Conservation (phyloP, 1,140 invertebrate genomes). For the Globodera ellingtonae region DNA sequence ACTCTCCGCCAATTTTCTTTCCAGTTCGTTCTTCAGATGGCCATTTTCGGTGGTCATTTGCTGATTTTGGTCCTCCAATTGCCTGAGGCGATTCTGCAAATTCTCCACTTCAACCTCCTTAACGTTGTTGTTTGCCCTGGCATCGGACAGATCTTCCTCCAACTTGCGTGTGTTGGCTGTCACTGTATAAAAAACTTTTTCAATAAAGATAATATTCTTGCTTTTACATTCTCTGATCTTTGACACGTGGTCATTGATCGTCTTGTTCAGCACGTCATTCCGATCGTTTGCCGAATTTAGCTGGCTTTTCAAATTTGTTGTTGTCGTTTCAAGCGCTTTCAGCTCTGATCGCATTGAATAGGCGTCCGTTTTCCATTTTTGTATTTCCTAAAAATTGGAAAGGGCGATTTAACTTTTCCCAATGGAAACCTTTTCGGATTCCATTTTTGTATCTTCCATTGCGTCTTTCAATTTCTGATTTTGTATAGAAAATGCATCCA, state of each 20-base stretch:
- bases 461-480: constrained; percentile 64
- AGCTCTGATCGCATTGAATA: constrained; percentile 59
- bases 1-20: constrained; percentile 52
- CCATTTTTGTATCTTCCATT: constrained; percentile 58
- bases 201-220: not conserved
- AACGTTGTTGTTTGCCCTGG: constrained; percentile 33
- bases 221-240: constrained; percentile 61
- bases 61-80: constrained; percentile 55
- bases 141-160: constrained; percentile 60
- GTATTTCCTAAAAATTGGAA: constrained; percentile 49
- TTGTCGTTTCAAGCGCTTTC: constrained; percentile 60
- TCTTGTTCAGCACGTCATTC: constrained; percentile 60
- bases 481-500: constrained; percentile 42
- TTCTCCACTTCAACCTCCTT: constrained; percentile 60
- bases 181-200: constrained; percentile 42
- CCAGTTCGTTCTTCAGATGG: constrained; percentile 54
- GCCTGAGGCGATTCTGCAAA: constrained; percentile 53
- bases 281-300: constrained; percentile 56
- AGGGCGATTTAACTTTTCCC: not conserved
- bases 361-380: constrained; percentile 65
- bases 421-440: constrained; percentile 54
- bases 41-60: constrained; percentile 49
- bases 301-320: constrained; percentile 58
- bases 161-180: constrained; percentile 58
- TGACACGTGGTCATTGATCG: constrained; percentile 60